phyloP scores from a whole-genome alignment of 2,113 vertebrate species.

The Tympanuchus pallidicinctus region DNA sequence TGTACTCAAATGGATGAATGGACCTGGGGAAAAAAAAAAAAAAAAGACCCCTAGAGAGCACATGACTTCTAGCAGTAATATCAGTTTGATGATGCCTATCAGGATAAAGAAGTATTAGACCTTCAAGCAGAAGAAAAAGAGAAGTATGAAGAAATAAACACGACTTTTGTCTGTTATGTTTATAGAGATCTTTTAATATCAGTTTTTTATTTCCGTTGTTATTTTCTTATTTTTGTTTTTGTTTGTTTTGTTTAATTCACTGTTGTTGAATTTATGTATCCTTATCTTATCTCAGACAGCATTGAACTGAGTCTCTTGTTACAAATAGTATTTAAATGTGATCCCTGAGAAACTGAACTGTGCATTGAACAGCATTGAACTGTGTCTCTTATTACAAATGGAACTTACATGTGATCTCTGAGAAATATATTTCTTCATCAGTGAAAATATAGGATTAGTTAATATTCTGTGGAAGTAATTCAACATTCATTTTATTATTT shows the following conservation, averaged over 20 bases:
- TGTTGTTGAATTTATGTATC: not conserved
- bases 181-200: not conserved
- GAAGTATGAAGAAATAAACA: not conserved
- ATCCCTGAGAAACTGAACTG: not conserved
- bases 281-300: too few species aligned
- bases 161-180: not conserved
- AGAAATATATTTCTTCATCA: too few species aligned
- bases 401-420: too few species aligned
- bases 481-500: not conserved
- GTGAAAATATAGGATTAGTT: too few species aligned
- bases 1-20: not conserved
- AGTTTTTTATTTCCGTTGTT: not conserved
- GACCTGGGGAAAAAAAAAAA: too few species aligned
- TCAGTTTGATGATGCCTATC: not conserved
- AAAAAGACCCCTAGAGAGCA: not conserved
- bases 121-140: not conserved
- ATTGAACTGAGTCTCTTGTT: not conserved
- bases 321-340: not conserved
- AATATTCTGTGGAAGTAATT: not conserved
- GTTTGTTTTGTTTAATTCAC: not conserved
- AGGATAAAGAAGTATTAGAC: not conserved
- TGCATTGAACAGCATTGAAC: too few species aligned
- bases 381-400: too few species aligned
- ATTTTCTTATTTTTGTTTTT: not conserved
- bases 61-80: not conserved